Evolutionary conservation across 2,888 invertebrate genomes (phyloP).

Genomic region (Oligia fasciuncula): DNA sequence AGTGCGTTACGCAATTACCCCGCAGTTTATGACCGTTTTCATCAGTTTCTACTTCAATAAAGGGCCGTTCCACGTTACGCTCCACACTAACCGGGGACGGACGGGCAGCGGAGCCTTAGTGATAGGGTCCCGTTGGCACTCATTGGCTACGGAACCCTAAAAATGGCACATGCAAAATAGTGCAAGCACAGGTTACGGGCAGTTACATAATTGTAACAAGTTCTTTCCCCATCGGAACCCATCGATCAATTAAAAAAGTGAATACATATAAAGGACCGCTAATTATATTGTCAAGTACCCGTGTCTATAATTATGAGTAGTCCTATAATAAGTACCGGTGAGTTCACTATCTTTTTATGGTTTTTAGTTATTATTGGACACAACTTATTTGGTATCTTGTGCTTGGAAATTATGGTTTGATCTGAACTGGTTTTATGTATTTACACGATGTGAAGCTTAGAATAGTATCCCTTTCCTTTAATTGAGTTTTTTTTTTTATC

Average conservation of each 20-base stretch:
- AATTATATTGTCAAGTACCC: conserved; percentile 42
- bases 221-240: background rate
- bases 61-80: background rate
- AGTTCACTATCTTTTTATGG: conserved; percentile 34
- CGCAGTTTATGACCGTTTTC: background rate
- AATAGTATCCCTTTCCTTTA: background rate
- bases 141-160: background rate
- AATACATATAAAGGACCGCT: conserved; percentile 22
- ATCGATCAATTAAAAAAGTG: conserved; percentile 13
- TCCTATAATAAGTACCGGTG: conserved; percentile 28
- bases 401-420: conserved; percentile 11
- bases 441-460: background rate
- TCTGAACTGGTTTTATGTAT: conserved; percentile 11
- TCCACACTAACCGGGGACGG: background rate
- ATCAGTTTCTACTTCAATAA: background rate
- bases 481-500: background rate
- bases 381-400: conserved; percentile 41
- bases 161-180: background rate
- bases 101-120: no score
- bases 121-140: background rate
- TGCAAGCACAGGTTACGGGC: background rate
- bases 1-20: background rate
- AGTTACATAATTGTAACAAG: conserved; percentile 19
- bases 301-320: conserved; percentile 21
- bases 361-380: conserved; percentile 35